Base-by-base conservation (phyloP, 2,113 vertebrate genomes). In the Poicephalus meyeri region DNA sequence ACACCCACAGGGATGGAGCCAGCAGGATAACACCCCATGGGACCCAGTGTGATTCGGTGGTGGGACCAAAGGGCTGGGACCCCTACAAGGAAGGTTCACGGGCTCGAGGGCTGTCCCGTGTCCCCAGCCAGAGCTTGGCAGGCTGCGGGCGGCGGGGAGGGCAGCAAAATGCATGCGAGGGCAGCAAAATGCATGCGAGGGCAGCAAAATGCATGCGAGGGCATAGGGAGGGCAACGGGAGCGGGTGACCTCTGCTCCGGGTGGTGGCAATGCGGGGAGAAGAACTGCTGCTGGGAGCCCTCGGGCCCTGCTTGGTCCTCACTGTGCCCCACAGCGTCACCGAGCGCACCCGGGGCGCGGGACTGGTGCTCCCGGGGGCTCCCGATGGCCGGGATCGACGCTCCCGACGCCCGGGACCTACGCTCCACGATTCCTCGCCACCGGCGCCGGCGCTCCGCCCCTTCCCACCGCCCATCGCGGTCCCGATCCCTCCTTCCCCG, bases 351-450 rank as follows among this genome's bases (percentile, higher is more conserved):
- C 20, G 20, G 4, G 11, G 19, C 50, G 25, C 25, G 26, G 16
- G 52, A 9, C 26, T 28, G 26, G 3, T 17, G 16, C 52, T 28
- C 25, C 50, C 24, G 13, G 25, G 8, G 9, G 3, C 31, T 56
- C 31, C 31, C 8, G 11, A 20, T 6, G 19, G 8, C 31, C 18
- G 10, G 12, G 5, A 12, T 9, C 3, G 53, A 56, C 5, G 5
- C 53, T 2, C 13, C 33, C 33, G 20, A 6, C 6, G 33, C 13
- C 35, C 35, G 35, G 0, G 13, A 15, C 33, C 13, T 8, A 21
- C 2, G 4, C 6, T 1, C 20, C 20, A 0, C 0, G 1, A 6
- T 8, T 8, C 13, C 13, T 3, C 33, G 2, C 13, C 20, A 14
- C 55, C 31, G 8, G 31, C 1, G 33, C 55, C 55, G 20, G 9